Base-by-base conservation (phyloP, 2,888 invertebrate species). In the Papilio elwesi region DNA sequence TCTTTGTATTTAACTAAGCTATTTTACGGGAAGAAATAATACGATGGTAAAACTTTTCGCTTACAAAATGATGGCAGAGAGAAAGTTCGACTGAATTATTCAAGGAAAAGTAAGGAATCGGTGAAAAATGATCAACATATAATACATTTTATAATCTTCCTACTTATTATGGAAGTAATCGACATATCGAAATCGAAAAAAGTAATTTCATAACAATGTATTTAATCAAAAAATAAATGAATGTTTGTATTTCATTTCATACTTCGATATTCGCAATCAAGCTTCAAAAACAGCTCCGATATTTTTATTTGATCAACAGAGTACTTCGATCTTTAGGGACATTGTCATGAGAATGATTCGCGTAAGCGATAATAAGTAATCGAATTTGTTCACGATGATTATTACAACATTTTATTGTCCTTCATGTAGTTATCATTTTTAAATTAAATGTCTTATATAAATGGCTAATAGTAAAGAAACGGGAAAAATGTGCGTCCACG, bases 1-100 rank as follows among this genome's bases (percentile, higher is more conserved):
- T 59, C 57, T 57, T 57, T 59, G 57, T 59, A 38, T 59, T 59
- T 59, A 59, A 59, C 38, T 59, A 59, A 59, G 57, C 8, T 59
- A 38, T 59, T 59, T 59, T 4, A 59, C 57, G 36, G 11, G 26
- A 53, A 26, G 57, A 59, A 59, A 38, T 36, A 38, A 57, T 59
- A 38, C 36, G 57, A 59, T 38, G 38, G 57, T 7, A 38, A 38
- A 59, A 59, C 57, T 38, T 57, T 57, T 57, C n/a, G n/a, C n/a
- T 59, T 38, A 38, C 38, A 38, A 57, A 6, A 51, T 13, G 8
- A 38, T 36, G 38, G n/a, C 57, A 59, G 10, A 38, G 9, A 43
- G 43, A 9, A 6, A 26, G 26, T 26, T 55, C 10, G n/a, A 59
- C 13, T 38, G n/a, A 59, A 36, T 55, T 55, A 12, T 36, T 12